phyloP scores from a whole-genome alignment of 2,113 vertebrate species.

The Muscicapa adusta region DNA sequence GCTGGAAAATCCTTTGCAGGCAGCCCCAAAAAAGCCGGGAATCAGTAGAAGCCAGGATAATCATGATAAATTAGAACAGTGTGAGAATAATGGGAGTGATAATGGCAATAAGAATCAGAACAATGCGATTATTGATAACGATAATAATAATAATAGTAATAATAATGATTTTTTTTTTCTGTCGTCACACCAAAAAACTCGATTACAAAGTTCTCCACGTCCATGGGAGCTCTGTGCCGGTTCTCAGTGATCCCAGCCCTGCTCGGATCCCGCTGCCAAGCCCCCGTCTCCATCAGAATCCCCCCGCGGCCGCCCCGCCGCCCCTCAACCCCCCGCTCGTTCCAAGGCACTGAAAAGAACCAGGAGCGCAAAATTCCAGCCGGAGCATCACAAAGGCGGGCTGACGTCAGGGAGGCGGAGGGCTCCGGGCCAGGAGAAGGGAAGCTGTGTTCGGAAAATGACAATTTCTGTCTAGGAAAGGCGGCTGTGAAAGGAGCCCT shows the following conservation, averaged over 20 bases:
- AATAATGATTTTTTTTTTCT: background rate
- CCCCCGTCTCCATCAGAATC: background rate
- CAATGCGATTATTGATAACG: no score
- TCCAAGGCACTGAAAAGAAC: background rate
- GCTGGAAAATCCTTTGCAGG: background rate
- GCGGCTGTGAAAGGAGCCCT: constrained; percentile 42
- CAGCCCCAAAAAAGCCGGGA: fast-evolving
- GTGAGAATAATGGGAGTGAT: background rate
- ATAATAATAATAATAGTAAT: fast-evolving
- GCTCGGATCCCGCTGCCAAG: background rate
- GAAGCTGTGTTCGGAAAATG: constrained; percentile 36
- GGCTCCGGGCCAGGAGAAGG: constrained; percentile 13
- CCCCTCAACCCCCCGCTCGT: background rate
- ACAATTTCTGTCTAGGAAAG: constrained; percentile 61
- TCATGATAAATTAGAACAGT: background rate
- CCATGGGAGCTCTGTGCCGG: fast-evolving
- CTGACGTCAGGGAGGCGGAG: constrained; percentile 9
- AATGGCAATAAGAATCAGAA: background rate
- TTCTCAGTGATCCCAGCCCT: background rate
- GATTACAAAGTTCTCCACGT: fast-evolving
- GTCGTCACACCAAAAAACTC: background rate
- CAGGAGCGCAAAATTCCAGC: background rate
- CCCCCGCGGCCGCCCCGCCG: fast-evolving
- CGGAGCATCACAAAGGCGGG: background rate
- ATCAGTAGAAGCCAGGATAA: background rate